Evolutionary conservation across 1,140 invertebrate species (phyloP), one percentile per base, ranked within the genome.

Genomic region (Acyrthosiphon pisum): DNA sequence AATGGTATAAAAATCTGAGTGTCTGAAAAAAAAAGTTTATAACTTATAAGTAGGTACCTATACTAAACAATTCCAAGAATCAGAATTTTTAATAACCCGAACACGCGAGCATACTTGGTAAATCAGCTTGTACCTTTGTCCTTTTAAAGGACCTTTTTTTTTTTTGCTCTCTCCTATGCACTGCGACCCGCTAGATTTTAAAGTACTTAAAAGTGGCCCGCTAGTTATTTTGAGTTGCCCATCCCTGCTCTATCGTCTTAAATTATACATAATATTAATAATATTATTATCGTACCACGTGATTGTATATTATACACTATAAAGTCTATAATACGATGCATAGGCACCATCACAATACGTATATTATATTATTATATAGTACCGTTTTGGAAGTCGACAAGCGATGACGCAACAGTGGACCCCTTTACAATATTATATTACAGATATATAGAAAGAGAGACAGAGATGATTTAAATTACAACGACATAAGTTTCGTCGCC

Each of bases 401-500:
- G 30, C 30, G n/a, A 76, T 35, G 60, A 76, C 60, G 60, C 30
- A 76, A 18, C n/a, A 14, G n/a, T 76, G 30, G 14, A n/a, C 60
- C 60, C 60, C 60, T 76, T 76, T 46, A 48, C 6, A 6, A 86
- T 41, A 41, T 86, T 46, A n/a, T 86, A 30, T 86, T 86, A 87
- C 44, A 87, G 7, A 87, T 22, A 87, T n/a, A 87, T 14, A 84
- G 8, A 46, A 41, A 84, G 37, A 84, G 44, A 87, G 87, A 53
- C 30, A 89, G n/a, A 30, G 18, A 89, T 37, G 35, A 89, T 20
- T 50, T 89, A 89, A 89, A 89, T 89, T 53, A 89, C 48, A 89
- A 53, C 26, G n/a, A 53, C 87, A 89, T 89, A 89, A 89, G 87
- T 89, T 89, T 89, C 22, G 87, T 20, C 18, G 90, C 35, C 41